Conservation (phyloP, 92 coral and sea anemone genomes). For the Siderastrea siderea region DNA sequence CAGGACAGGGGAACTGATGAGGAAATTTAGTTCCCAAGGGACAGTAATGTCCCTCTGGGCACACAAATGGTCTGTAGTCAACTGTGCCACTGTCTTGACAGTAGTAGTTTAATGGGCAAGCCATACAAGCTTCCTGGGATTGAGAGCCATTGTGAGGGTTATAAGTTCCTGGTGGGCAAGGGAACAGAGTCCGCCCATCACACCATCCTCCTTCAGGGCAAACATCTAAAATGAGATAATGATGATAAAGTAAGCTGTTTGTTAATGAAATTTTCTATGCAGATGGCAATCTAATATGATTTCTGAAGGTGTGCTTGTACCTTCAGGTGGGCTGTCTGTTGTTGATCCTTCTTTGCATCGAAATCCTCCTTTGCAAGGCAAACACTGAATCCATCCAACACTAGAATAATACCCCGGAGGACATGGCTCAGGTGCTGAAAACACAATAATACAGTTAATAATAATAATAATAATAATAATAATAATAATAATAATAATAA, state of each 20-base stretch:
- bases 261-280: too few species aligned
- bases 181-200: constrained; percentile 91
- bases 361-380: constrained; percentile 83
- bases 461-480: neutral
- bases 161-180: constrained; percentile 94
- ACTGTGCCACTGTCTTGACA: constrained; percentile 89
- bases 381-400: constrained; percentile 80
- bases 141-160: constrained; percentile 85
- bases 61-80: constrained; percentile 67
- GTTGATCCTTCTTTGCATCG: constrained; percentile 92
- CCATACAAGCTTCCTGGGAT: constrained; percentile 70
- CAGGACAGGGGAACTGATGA: constrained; percentile 96
- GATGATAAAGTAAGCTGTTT: neutral
- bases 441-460: neutral
- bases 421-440: constrained; percentile 89
- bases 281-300: neutral
- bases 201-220: constrained; percentile 98
- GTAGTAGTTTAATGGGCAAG: constrained; percentile 92
- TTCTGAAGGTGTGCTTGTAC: constrained; percentile 13
- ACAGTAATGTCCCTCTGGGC: constrained; percentile 96
- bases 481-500: too few species aligned
- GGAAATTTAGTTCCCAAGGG: constrained; percentile 91
- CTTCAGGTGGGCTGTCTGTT: constrained; percentile 88
- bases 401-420: constrained; percentile 94
- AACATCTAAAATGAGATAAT: constrained; percentile 58